Conservation (phyloP, 2,888 invertebrate species). For the Eilema caniola region DNA sequence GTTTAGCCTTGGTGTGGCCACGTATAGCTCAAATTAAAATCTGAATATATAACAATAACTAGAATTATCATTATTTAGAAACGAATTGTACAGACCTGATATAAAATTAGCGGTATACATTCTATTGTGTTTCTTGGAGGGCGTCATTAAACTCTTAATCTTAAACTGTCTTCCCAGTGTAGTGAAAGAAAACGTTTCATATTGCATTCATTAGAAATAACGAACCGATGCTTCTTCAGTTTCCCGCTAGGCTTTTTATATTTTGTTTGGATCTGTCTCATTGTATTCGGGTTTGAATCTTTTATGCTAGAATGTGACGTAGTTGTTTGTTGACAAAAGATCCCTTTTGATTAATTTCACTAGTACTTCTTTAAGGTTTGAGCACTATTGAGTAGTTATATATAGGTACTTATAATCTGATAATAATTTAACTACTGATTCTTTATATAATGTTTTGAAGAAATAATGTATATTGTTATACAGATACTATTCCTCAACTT, state of each 20-base stretch:
- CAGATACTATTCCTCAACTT: background rate
- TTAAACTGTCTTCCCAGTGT: slow-evolving; percentile 8
- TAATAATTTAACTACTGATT: background rate
- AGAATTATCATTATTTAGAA: too few relatives aligned
- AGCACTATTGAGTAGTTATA: too few relatives aligned
- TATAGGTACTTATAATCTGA: background rate
- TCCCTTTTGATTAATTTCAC: background rate
- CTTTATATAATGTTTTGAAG: too few relatives aligned
- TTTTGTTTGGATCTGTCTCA: slow-evolving; percentile 5
- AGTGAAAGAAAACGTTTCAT: slow-evolving; percentile 16
- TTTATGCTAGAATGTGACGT: background rate
- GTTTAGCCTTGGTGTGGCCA: too few relatives aligned
- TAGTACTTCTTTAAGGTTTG: background rate
- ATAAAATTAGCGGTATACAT: background rate
- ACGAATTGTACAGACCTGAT: background rate
- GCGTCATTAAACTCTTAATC: slow-evolving; percentile 22
- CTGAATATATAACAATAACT: too few relatives aligned
- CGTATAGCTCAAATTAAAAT: too few relatives aligned
- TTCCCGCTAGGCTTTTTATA: slow-evolving; percentile 5
- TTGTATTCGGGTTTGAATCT: background rate
- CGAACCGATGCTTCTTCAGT: slow-evolving; percentile 15
- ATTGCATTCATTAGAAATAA: slow-evolving; percentile 22
- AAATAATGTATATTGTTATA: too few relatives aligned
- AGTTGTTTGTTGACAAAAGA: background rate
- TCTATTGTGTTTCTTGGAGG: slow-evolving; percentile 11